Percentiles rank a stretch among this genome's conserved stretches.
These are phyloP conservation scores for Hycleus phaleratus DNA, from an alignment of 1,140 invertebrate species.

Conservation along the genomic window DNA sequence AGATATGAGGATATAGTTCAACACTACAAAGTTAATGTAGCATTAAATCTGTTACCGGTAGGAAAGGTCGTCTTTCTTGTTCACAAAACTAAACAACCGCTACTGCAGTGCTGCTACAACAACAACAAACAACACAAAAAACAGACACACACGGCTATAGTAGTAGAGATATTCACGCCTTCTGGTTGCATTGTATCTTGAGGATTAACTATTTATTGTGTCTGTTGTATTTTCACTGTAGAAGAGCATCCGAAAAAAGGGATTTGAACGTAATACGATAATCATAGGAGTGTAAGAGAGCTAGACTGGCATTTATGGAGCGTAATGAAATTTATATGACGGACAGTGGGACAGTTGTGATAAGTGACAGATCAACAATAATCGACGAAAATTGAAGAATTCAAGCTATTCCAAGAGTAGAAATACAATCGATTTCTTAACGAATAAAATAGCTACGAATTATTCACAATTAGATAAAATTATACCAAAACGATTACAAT, in stretches of 20 bases:
- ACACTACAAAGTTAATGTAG: conserved; percentile 20
- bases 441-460: too few relatives aligned
- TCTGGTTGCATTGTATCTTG: not conserved
- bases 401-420: too few relatives aligned
- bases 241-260: conserved; percentile 4
- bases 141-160: too few relatives aligned
- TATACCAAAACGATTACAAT: too few relatives aligned
- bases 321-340: conserved; percentile 11
- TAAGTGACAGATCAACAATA: too few relatives aligned
- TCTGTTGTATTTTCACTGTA: not conserved
- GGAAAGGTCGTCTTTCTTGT: conserved; percentile 1
- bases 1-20: too few relatives aligned
- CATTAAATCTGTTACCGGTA: conserved; percentile 19
- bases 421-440: too few relatives aligned
- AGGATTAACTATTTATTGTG: not conserved
- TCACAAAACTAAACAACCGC: not conserved
- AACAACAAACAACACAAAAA: too few relatives aligned
- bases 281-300: conserved; percentile 13
- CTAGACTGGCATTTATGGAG: conserved; percentile 5
- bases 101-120: not conserved
- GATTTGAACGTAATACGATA: conserved; percentile 19
- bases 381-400: too few relatives aligned
- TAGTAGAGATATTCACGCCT: not conserved
- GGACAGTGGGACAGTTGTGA: not conserved
- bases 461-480: too few relatives aligned